phyloP scores from a whole-genome alignment of 2,888 invertebrate genomes.

The Oxyteleia sp. region DNA sequence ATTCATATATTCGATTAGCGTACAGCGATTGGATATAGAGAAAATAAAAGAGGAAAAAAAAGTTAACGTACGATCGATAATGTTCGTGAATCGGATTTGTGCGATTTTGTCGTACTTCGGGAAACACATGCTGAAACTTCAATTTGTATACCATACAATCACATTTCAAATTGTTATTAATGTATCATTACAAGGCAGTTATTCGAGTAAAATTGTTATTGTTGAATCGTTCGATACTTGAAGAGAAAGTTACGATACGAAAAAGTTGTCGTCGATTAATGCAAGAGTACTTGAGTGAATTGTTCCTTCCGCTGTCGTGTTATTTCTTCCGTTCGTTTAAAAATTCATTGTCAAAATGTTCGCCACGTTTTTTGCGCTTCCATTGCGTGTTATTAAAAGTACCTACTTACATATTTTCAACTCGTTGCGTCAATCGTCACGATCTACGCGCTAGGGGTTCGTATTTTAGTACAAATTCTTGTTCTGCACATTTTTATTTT shows the following conservation, averaged over 20 bases:
- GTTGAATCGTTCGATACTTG: slow-evolving; percentile 56
- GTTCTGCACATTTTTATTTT: slow-evolving; percentile 29
- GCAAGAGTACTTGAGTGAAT: slow-evolving; percentile 44
- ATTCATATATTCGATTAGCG: slow-evolving; percentile 40
- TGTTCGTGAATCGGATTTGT: slow-evolving; percentile 28
- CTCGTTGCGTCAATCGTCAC: slow-evolving; percentile 55
- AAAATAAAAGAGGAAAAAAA: slow-evolving; percentile 37
- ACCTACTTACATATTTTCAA: slow-evolving; percentile 68
- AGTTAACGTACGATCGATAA: slow-evolving; percentile 39
- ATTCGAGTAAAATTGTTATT: slow-evolving; percentile 62
- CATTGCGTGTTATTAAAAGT: slow-evolving; percentile 57
- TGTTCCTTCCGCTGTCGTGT: slow-evolving; percentile 9
- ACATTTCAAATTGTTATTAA: slow-evolving; percentile 46
- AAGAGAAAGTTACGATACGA: slow-evolving; percentile 46
- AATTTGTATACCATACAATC: slow-evolving; percentile 40
- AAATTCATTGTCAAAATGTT: slow-evolving; percentile 43
- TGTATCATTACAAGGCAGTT: slow-evolving; percentile 63
- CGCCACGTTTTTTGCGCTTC: slow-evolving; percentile 29
- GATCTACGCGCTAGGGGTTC: slow-evolving; percentile 62
- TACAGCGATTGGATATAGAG: slow-evolving; percentile 31
- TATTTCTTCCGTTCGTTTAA: slow-evolving; percentile 34
- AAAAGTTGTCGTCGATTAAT: slow-evolving; percentile 52
- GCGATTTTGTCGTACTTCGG: slow-evolving; percentile 21
- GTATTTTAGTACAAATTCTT: slow-evolving; percentile 67
- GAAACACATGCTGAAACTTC: slow-evolving; percentile 35